Evolutionary conservation across 2,888 invertebrate genomes (phyloP).

Genomic region (Kryphioiulus occultus): DNA sequence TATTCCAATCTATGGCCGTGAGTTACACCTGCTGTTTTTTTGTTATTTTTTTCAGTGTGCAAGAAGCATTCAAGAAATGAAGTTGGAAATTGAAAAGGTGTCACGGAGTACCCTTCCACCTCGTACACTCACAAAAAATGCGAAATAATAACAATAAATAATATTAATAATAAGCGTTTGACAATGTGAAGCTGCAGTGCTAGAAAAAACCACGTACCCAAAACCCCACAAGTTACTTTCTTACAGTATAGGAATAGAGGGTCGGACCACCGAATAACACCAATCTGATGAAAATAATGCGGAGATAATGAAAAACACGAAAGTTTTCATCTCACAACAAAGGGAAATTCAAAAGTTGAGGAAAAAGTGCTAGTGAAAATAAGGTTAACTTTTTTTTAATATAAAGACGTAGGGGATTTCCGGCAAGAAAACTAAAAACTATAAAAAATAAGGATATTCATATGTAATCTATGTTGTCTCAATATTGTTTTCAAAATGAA

Average conservation of each 20-base stretch:
- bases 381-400: not conserved
- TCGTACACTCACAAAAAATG: not conserved
- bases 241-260: not conserved
- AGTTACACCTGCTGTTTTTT: conserved; percentile 20
- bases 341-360: not conserved
- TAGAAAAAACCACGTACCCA: not conserved
- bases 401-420: conserved; percentile 11
- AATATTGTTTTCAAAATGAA: conserved; percentile 10
- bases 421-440: not conserved
- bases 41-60: not conserved
- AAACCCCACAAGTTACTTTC: not conserved
- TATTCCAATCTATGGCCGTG: not conserved
- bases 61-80: not conserved
- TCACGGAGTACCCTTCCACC: conserved; percentile 24
- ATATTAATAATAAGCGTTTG: not conserved
- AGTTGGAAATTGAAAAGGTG: conserved; percentile 8
- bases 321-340: conserved; percentile 11
- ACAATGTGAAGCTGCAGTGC: not conserved
- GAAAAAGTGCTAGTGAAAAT: conserved; percentile 17
- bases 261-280: not conserved
- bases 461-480: conserved; percentile 22
- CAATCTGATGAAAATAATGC: not conserved
- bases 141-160: conserved; percentile 25
- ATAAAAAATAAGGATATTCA: not conserved
- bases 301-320: conserved; percentile 11